Evolutionary conservation across 2,113 vertebrate genomes (phyloP).

Genomic region (Phalacrocorax carbo): DNA sequence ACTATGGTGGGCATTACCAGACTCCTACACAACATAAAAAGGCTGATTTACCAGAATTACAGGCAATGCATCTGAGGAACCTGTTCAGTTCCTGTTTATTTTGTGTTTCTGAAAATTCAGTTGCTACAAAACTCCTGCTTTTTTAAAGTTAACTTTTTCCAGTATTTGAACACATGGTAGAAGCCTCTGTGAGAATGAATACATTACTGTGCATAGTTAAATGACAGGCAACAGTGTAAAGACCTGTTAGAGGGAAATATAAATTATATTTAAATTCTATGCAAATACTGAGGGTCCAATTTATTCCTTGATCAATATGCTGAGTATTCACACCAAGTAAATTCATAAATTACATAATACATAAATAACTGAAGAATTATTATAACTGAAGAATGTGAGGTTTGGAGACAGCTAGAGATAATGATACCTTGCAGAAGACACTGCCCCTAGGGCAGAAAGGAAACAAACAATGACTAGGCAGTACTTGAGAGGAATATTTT

Average conservation of each 20-base stretch:
- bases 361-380: background rate
- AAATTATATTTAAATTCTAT: background rate
- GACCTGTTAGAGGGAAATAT: background rate
- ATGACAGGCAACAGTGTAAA: background rate
- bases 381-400: background rate
- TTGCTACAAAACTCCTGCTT: background rate
- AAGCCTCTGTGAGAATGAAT: background rate
- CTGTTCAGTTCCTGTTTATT: background rate
- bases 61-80: background rate
- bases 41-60: background rate
- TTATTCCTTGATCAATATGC: background rate
- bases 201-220: background rate
- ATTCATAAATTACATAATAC: background rate
- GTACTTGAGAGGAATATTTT: background rate
- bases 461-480: background rate
- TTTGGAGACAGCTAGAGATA: background rate
- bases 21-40: background rate
- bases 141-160: background rate
- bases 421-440: background rate
- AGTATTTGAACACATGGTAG: background rate
- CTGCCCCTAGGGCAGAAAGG: fast-evolving
- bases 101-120: background rate
- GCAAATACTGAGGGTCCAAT: background rate
- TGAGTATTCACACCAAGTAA: background rate
- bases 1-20: background rate